Conservation (phyloP, 2,888 invertebrate species). For the Caenorhabditis sp. region DNA sequence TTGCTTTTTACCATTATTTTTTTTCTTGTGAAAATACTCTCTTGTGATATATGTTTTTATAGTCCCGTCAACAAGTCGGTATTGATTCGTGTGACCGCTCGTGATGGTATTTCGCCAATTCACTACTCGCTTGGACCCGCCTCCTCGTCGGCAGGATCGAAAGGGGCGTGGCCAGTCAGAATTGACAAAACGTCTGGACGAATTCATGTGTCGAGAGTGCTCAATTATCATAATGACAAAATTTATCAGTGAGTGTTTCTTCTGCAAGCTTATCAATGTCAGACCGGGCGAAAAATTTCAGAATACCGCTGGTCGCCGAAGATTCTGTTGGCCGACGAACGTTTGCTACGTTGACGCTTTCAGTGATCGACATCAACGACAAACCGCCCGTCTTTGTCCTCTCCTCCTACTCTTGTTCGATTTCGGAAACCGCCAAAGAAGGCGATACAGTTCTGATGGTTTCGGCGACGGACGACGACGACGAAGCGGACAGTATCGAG, state of each 20-base stretch:
- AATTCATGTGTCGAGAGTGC: conserved; percentile 46
- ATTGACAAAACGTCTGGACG: conserved; percentile 56
- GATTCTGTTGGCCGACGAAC: conserved; percentile 55
- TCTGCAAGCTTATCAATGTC: background rate
- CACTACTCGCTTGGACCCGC: conserved; percentile 49
- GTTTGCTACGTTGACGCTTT: conserved; percentile 58
- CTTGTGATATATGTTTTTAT: conserved; percentile 17
- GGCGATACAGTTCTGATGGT: conserved; percentile 54
- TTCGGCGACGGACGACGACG: conserved; percentile 52
- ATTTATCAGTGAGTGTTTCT: conserved; percentile 37
- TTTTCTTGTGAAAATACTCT: too few species aligned
- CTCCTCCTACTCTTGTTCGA: conserved; percentile 45
- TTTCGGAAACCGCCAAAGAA: conserved; percentile 44
- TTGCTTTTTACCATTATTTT: too few species aligned
- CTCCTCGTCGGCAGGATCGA: conserved; percentile 82
- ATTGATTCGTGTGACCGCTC: conserved; percentile 45
- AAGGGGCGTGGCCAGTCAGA: conserved; percentile 52
- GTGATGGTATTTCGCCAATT: conserved; percentile 55
- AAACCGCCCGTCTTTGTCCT: conserved; percentile 88
- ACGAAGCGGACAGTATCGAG: conserved; percentile 41
- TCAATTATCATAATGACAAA: conserved; percentile 41
- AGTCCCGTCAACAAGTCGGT: conserved; percentile 51
- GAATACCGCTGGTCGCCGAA: conserved; percentile 54
- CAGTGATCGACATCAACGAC: conserved; percentile 83
- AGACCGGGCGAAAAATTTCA: conserved; percentile 20